These are phyloP conservation scores for Parotia lawesii DNA, from an alignment of 2,113 vertebrate genomes.

Conservation along the genomic window DNA sequence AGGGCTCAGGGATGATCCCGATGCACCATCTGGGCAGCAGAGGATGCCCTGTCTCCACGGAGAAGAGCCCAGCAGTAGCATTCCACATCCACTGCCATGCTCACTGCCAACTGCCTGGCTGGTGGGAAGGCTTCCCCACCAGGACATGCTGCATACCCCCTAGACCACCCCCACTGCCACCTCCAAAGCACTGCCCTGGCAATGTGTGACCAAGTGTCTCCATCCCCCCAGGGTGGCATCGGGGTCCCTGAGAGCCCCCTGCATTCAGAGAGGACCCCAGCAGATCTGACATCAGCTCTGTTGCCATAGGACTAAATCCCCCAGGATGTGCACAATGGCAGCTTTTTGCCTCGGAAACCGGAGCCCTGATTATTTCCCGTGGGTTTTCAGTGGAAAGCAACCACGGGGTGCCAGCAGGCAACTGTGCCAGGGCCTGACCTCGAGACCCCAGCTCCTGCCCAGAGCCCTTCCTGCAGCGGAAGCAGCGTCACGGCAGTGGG, in stretches of 20 bases:
- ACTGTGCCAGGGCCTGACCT: background rate
- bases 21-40: accelerated
- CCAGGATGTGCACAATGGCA: accelerated
- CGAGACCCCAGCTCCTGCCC: background rate
- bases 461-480: background rate
- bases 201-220: accelerated
- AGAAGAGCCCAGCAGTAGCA: background rate
- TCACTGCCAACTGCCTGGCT: accelerated
- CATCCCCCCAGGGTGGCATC: background rate
- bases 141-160: accelerated
- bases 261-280: background rate
- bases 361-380: background rate
- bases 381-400: background rate
- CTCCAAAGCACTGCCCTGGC: background rate
- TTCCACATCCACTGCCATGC: background rate
- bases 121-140: accelerated
- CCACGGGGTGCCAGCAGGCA: accelerated
- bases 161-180: background rate
- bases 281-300: background rate
- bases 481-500: background rate
- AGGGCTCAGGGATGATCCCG: background rate
- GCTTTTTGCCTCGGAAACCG: background rate
- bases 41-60: background rate
- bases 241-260: accelerated
- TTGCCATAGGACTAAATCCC: background rate